Evolutionary conservation across 1,140 invertebrate genomes (phyloP), one percentile per base, ranked within the genome.

Genomic region (Drosophila littoralis): DNA sequence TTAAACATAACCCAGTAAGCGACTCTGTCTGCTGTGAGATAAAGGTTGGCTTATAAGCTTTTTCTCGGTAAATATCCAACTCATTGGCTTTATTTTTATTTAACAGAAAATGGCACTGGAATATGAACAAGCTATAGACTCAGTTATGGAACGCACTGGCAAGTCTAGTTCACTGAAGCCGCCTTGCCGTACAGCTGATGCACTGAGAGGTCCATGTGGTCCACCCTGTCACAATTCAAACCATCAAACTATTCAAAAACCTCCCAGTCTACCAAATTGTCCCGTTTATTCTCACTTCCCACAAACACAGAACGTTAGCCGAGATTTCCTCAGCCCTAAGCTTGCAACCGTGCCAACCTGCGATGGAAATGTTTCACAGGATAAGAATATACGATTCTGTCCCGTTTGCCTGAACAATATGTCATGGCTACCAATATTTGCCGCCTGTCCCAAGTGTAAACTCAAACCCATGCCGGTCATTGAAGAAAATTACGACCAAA

Each of bases 351-450:
- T 71, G 10, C 70, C 82, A 1, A 64, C 66, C 0, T 42, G 66
- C 36, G 35, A 28, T 5, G 22, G 66, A 7, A 76, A 6, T 2
- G 12, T 9, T n/a, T 63, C 5, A 7, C 57, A 22, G 33, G 12
- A 10, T 13, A 13, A 6, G 28, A 5, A 13, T 3, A 74, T 73
- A 7, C 68, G 78, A 1, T 85, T 81, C 15, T 90, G 85, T 52
- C 85, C 78, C 6, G 72, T 84, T 15, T 90, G 85, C 46, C 51
- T 79, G n/a, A 75, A 71, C 38, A 85, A 81, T 7, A 77, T 90
- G 75, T 79, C 85, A 7, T 90, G 78, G 78, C n/a, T 90, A 42
- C 85, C 85, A 0, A 90, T 81, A 35, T 81, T 85, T 1, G 81
- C 81, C 0, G 52, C 72, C 2, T 90, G 85, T n/a, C 85, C 85